Evolutionary conservation across 2,113 vertebrate genomes (phyloP).

Genomic region (sheep (Ovis aries)): ARS-UI_Ramb_v3.0 NC_056056.1:167409001-167409500

Average conservation of each 20-base stretch:
- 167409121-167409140: neutral
- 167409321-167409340: neutral
- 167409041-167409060: neutral
- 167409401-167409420: neutral
- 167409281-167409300: neutral
- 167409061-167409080: neutral
- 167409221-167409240: rapidly evolving
- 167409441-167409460: neutral
- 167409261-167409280: neutral
- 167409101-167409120: neutral
- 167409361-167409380: neutral
- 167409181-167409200: neutral
- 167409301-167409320: neutral
- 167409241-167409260: neutral
- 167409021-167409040: neutral
- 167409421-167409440: neutral
- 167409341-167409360: neutral
- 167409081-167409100: rapidly evolving
- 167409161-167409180: neutral
- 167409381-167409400: neutral
- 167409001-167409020: neutral
- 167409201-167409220: neutral
- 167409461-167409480: neutral
- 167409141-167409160: neutral
- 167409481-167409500: neutral